These are phyloP conservation scores for Sipha flava DNA, from an alignment of 1,140 invertebrate genomes.

Conservation along the genomic window DNA sequence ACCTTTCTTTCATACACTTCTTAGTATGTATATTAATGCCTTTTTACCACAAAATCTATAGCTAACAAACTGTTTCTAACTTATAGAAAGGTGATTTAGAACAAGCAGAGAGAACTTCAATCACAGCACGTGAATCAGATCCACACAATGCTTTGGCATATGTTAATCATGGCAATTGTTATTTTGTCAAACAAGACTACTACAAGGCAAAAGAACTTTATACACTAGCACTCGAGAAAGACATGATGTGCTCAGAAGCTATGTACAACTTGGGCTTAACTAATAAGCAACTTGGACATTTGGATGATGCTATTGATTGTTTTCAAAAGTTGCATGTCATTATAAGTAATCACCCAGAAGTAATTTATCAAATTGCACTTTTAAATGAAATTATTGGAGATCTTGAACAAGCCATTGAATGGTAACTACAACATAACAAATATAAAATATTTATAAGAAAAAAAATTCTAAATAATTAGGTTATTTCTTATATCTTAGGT, in stretches of 20 bases:
- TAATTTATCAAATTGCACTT: constrained; percentile 76
- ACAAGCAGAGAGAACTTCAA: constrained; percentile 73
- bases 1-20: constrained; percentile 82
- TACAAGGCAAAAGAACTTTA: constrained; percentile 70
- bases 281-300: constrained; percentile 30
- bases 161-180: constrained; percentile 83
- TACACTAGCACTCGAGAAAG: constrained; percentile 67
- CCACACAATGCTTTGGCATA: constrained; percentile 72
- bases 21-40: constrained; percentile 52
- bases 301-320: constrained; percentile 64
- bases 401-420: constrained; percentile 67
- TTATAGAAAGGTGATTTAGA: constrained; percentile 69
- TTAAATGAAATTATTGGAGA: constrained; percentile 69
- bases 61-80: not conserved
- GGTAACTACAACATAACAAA: constrained; percentile 43
- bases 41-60: not conserved
- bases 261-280: constrained; percentile 79
- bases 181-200: constrained; percentile 60
- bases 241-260: constrained; percentile 78
- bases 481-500: constrained; percentile 48
- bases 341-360: constrained; percentile 68
- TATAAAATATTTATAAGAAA: not conserved
- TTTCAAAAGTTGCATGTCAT: constrained; percentile 77
- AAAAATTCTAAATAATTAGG: not conserved
- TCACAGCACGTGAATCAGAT: constrained; percentile 66